Evolutionary conservation across 2,888 invertebrate genomes (phyloP).

Genomic region (Trichacis sp.): DNA sequence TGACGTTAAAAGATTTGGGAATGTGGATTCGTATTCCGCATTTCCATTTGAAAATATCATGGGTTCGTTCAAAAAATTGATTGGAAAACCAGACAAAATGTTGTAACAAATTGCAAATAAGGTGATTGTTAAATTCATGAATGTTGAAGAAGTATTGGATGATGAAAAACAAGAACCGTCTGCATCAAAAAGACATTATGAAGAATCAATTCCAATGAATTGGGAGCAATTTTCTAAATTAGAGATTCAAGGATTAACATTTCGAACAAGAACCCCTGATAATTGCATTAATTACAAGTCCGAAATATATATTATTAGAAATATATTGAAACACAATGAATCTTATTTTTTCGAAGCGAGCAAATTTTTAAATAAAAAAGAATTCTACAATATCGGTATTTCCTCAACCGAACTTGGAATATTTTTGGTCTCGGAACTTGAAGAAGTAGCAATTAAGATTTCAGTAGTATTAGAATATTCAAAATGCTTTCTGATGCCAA

Average conservation of each 20-base stretch:
- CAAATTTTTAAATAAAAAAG: neutral
- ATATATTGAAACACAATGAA: neutral
- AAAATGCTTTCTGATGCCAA: neutral
- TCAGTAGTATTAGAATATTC: neutral
- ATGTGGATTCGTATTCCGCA: constrained; percentile 6
- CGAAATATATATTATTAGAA: neutral
- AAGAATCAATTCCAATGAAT: constrained; percentile 1
- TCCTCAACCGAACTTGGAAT: constrained; percentile 8
- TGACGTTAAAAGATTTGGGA: constrained; percentile 3
- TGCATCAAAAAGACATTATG: constrained; percentile 6
- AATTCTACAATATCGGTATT: constrained; percentile 9
- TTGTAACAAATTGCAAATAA: constrained; percentile 9
- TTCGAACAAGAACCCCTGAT: constrained; percentile 10
- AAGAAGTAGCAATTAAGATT: neutral
- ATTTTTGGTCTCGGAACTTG: neutral
- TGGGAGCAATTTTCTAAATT: constrained; percentile 14
- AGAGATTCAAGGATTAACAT: constrained; percentile 4
- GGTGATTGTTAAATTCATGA: neutral
- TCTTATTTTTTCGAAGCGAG: constrained; percentile 3
- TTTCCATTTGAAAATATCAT: constrained; percentile 16
- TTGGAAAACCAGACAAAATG: constrained; percentile 3
- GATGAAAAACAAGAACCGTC: neutral
- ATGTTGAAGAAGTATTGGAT: no score
- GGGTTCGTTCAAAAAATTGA: neutral
- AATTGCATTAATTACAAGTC: constrained; percentile 11